These are phyloP conservation scores for Amphiduros pacificus DNA, from an alignment of 2,888 invertebrate species.

Conservation along the genomic window DNA sequence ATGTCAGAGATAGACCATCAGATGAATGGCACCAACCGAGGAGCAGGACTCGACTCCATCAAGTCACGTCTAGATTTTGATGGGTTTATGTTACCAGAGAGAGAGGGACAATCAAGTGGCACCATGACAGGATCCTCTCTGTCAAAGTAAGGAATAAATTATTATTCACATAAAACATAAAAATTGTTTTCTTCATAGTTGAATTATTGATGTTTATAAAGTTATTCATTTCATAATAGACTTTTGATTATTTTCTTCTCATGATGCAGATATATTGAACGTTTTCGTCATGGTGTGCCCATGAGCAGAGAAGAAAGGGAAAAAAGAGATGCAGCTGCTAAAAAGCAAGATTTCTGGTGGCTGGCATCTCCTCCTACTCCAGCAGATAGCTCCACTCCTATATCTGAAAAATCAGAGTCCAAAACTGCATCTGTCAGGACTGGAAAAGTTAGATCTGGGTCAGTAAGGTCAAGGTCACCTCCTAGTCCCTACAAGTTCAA, in stretches of 20 bases:
- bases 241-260: not conserved
- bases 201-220: too few relatives aligned
- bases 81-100: too few relatives aligned
- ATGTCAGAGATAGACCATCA: too few relatives aligned
- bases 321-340: constrained; percentile 17
- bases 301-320: constrained; percentile 46
- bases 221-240: too few relatives aligned
- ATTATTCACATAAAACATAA: too few relatives aligned
- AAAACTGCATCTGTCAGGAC: too few relatives aligned
- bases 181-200: too few relatives aligned
- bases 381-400: constrained; percentile 29
- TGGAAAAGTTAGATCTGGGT: too few relatives aligned
- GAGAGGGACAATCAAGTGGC: too few relatives aligned
- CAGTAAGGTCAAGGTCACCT: not conserved
- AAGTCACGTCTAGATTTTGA: not conserved
- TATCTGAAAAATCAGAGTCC: constrained; percentile 6
- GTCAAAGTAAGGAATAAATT: too few relatives aligned
- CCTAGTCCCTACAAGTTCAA: not conserved
- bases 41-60: not conserved
- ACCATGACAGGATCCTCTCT: too few relatives aligned
- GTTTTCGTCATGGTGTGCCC: constrained; percentile 48
- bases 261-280: constrained; percentile 44
- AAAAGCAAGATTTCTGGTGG: constrained; percentile 47
- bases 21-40: too few relatives aligned
- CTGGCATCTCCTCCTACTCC: constrained; percentile 27